Evolutionary conservation across 2,888 invertebrate species (phyloP), one percentile per base, ranked within the genome.

Genomic region (Meta bourneti): DNA sequence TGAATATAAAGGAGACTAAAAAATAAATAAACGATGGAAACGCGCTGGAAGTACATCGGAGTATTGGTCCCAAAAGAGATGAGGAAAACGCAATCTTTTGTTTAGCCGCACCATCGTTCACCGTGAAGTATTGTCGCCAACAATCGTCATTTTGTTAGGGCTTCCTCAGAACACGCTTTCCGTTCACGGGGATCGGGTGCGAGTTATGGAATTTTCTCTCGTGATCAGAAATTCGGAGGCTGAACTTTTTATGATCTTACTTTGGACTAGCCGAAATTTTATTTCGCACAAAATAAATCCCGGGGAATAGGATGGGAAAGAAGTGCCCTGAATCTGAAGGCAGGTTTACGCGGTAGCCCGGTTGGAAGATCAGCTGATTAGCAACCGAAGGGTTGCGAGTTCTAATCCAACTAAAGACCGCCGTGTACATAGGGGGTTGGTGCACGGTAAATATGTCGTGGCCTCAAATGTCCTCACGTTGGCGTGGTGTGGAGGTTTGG

Each of bases 71-170:
- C 71, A 20, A 72, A 79, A 84, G 78, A 54, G 75, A 61, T 19
- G 54, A 81, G 16, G 8, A 77, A 70, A 72, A 83, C 71, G 78
- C 77, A 54, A 84, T 71, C 78, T 89, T 89, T 89, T 83, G 77
- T 89, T 89, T 83, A 71, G 78, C 70, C 9, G 16, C 69, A 83
- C 83, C 83, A 78, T 83, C 74, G 54, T 71, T 89, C 89, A 83
- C 69, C 11, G 51, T 70, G 89, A 82, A 61, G 78, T 69, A 71
- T 34, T 83, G 89, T 89, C 83, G 83, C 83, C 83, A 72, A 79
- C 89, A 89, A 89, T 89, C 51, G 82, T 69, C 78, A 89, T 89
- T 89, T 89, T 83, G 89, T 78, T 83, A 75, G 51, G 54, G 83
- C 54, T 61, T 61, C 77, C 78, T 48, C 80, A 49, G 78, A 83